Conservation (phyloP, 2,888 invertebrate species). For the Ganaspis brasiliensis region DNA sequence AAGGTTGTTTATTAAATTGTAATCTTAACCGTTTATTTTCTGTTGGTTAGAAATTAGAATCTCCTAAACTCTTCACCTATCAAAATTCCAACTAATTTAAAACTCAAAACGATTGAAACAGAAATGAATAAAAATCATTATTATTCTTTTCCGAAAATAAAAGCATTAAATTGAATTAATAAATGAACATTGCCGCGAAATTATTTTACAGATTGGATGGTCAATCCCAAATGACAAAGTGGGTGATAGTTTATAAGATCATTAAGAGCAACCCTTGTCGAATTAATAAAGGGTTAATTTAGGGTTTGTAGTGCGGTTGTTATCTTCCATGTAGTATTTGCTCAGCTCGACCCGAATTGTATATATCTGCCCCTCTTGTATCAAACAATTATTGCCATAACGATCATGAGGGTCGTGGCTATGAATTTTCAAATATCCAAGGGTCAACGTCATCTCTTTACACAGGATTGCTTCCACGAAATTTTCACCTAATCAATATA, state of each 20-base stretch:
- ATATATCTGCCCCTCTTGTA: constrained; percentile 70
- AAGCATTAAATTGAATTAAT: no score
- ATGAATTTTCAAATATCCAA: constrained; percentile 66
- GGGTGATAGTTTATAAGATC: constrained; percentile 70
- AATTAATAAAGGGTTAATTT: constrained; percentile 78
- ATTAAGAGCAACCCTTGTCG: constrained; percentile 65
- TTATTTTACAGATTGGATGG: constrained; percentile 28
- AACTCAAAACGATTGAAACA: no score
- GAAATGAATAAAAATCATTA: no score
- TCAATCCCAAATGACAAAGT: constrained; percentile 52
- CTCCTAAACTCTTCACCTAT: no score
- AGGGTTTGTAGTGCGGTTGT: constrained; percentile 71
- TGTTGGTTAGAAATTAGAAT: no score
- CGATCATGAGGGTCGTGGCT: constrained; percentile 70
- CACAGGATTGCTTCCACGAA: background rate
- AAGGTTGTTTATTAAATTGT: no score
- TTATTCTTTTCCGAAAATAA: no score
- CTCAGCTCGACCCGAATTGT: constrained; percentile 73
- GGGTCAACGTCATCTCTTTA: constrained; percentile 7
- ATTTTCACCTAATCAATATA: background rate
- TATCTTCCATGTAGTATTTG: constrained; percentile 79
- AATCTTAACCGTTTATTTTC: no score
- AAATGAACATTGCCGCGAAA: no score
- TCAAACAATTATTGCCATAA: constrained; percentile 71
- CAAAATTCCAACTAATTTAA: no score